These are phyloP conservation scores for Crocallis elinguaria DNA, from an alignment of 2,888 invertebrate species.

Conservation along the genomic window DNA sequence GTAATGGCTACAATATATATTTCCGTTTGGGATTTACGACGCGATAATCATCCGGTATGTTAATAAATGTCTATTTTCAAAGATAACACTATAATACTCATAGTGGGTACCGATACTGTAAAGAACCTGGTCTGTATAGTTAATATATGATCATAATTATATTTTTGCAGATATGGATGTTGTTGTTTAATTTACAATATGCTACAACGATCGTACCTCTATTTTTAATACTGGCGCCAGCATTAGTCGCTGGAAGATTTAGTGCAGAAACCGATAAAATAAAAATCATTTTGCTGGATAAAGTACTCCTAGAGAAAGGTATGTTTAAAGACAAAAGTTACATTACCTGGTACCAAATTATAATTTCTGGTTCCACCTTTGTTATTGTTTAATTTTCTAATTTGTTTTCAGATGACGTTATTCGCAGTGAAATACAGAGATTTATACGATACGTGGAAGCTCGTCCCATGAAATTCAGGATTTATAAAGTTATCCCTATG, in stretches of 20 bases:
- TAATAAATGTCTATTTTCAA: not conserved
- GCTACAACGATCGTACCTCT: not conserved
- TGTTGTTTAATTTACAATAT: not conserved
- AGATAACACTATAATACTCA: not conserved
- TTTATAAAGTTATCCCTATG: too few relatives aligned
- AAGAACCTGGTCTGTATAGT: not conserved
- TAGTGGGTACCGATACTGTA: not conserved
- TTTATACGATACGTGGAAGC: too few relatives aligned
- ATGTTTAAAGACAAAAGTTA: too few relatives aligned
- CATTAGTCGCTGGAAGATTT: conserved; percentile 10
- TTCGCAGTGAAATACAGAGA: too few relatives aligned
- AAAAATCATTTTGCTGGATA: not conserved
- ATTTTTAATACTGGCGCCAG: conserved; percentile 1
- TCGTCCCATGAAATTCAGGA: too few relatives aligned
- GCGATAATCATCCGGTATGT: not conserved
- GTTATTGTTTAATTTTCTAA: too few relatives aligned
- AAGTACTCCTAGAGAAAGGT: not conserved
- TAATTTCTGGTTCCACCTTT: too few relatives aligned
- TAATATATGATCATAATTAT: not conserved
- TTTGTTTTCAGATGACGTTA: too few relatives aligned
- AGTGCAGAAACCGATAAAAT: not conserved
- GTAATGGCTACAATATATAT: not conserved
- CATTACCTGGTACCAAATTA: too few relatives aligned
- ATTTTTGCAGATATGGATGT: not conserved
- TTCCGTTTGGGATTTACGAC: not conserved